Evolutionary conservation across 2,888 invertebrate genomes (phyloP).

Genomic region (Calliphora vomitoria): DNA sequence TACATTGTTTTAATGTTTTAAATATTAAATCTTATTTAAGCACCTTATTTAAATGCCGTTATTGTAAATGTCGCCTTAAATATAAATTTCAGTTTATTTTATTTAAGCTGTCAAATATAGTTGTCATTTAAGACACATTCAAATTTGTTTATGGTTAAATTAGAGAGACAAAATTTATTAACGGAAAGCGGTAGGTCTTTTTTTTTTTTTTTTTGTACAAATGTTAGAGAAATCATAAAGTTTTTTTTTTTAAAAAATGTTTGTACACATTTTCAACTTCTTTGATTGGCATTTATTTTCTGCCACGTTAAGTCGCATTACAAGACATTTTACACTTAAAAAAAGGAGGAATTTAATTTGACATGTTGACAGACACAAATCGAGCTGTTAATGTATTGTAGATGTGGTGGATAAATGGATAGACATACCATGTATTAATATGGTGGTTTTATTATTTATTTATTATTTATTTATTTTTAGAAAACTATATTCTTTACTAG

Average conservation of each 20-base stretch:
- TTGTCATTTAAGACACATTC: constrained; percentile 21
- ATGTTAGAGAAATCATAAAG: constrained; percentile 1
- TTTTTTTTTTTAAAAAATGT: constrained; percentile 33
- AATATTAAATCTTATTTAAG: background rate
- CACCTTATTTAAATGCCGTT: background rate
- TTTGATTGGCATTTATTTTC: background rate
- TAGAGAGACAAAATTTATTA: background rate
- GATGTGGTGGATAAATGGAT: background rate
- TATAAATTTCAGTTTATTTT: background rate
- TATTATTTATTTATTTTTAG: background rate
- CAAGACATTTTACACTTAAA: constrained; percentile 46
- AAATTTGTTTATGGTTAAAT: background rate
- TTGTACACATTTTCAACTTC: constrained; percentile 13
- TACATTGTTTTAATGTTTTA: background rate
- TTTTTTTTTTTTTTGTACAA: background rate
- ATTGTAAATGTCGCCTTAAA: constrained; percentile 10
- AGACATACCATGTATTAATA: background rate
- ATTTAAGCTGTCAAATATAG: constrained; percentile 24
- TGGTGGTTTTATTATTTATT: background rate
- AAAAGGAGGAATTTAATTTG: constrained; percentile 71
- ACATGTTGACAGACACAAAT: constrained; percentile 66
- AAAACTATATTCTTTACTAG: background rate
- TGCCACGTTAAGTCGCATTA: constrained; percentile 36
- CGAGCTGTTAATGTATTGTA: background rate
- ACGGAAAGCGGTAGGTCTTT: constrained; percentile 18